Evolutionary conservation across 2,113 vertebrate species (phyloP), one percentile per base, ranked within the genome.

Genomic region (Macroglossus sobrinus): DNA sequence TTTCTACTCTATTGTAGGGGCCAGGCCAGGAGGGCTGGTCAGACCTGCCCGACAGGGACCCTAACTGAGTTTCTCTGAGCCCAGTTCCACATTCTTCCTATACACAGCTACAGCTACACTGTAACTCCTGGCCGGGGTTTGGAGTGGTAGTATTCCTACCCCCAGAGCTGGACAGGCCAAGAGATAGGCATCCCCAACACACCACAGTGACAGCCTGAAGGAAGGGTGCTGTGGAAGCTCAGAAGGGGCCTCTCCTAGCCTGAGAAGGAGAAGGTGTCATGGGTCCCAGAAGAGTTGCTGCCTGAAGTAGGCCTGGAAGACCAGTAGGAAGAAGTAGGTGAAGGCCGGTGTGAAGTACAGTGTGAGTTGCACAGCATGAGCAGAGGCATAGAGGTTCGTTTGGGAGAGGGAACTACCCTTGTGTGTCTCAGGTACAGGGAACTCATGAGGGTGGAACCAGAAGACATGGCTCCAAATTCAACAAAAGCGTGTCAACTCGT

Each of bases 401-500:
- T 86, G 66, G 86, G 33, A 59, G 14, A 12, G 28, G 18, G 24
- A 24, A 43, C 10, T 4, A 2, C 19, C 45, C 68, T 3, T 40
- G 66, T 50, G 26, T 15, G 57, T 9, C n/a, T 38, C 18, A 55
- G 8, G 19, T 63, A 22, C 35, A 15, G 22, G 33, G 26, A 66
- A 18, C 16, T 8, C 16, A 18, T 16, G 7, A 38, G 55, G 16
- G 26, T 0, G 10, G 16, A 64, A 63, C 50, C 50, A 0, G 18
- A 45, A 72, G 33, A 10, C 21, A 22, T 3, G 11, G 21, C 24
- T 74, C 12, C 4, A 59, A 30, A 6, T 28, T 26, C n/a, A 38
- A 1, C 9, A 11, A 15, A 40, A n/a, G 64, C 53, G 14, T 3
- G 0, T 24, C 12, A 22, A 13, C 47, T 26, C 7, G 5, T 10